Base-by-base conservation (phyloP, 1,140 invertebrate species). In the Druon quercuslanigerum region DNA sequence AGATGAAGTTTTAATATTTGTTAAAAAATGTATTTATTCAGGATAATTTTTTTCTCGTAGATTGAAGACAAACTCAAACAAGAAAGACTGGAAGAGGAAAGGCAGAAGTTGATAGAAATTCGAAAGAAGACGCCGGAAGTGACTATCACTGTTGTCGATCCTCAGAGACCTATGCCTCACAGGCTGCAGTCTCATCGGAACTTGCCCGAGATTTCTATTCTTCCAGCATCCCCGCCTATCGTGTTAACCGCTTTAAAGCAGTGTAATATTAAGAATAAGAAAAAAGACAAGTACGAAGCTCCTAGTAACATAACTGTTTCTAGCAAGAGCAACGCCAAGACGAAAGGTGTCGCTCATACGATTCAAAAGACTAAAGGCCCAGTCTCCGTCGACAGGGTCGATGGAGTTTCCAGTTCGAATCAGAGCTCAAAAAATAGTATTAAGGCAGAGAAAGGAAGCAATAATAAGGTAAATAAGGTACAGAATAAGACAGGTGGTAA, bases 91-190 rank as follows among this genome's bases (percentile, higher is more conserved):
- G 90, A 93, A 83, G 87, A 88, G 71, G 92, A 91, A 19, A 89
- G 85, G 76, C 88, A 84, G 79, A 92, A 90, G 82, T 82, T 90
- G 50, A 88, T 87, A 79, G 92, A 91, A 72, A 81, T 90, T 50
- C 90, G 89, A 70, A 91, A 91, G 79, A 92, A 92, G 70, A 92
- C 91, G 5, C 92, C 92, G 0, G 92, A 92, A 82, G 92, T 92
- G 3, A 92, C 91, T 14, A 92, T 92, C 73, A 91, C 90, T 0
- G 89, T 92, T 2, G 91, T 92, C 4, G 88, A 92, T 83, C 89
- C 91, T 8, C 86, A 90, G 46, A 92, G 90, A 52, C 87, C 87
- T 16, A 72, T 81, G 12, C 81, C 85, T n/a, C 89, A 90, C 66
- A 90, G 86, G 82, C 71, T 83, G 60, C 75, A 82, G 17, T 82